Evolutionary conservation across 53 echinoderm and acorn worm genomes (phyloP).

Genomic region (Hippasteria phrygiana): DNA sequence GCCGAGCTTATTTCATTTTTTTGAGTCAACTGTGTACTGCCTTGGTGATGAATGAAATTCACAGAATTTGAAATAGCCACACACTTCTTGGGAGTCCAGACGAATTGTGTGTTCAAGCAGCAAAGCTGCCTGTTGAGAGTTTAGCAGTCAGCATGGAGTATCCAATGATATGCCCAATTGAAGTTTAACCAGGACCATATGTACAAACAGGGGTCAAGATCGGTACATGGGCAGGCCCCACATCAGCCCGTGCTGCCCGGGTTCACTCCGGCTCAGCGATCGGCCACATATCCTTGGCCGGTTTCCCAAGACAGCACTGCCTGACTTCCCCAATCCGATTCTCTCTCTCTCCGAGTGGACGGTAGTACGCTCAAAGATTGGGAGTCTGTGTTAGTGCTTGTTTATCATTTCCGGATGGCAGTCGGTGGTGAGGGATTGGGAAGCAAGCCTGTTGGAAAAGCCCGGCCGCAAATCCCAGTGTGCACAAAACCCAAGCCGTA

Average conservation of each 20-base stretch:
- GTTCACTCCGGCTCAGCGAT: constrained; percentile 1
- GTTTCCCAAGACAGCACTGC: constrained; percentile 53
- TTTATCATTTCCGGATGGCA: constrained; percentile 6
- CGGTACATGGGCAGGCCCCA: constrained; percentile 4
- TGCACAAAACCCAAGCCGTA: not conserved
- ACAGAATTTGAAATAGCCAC: too few species aligned
- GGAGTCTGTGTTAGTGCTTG: not conserved
- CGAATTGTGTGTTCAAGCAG: not conserved
- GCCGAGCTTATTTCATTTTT: too few species aligned
- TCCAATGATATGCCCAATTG: constrained; percentile 63
- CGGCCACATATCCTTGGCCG: constrained; percentile 20
- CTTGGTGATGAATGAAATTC: too few species aligned
- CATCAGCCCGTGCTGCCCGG: constrained; percentile 8
- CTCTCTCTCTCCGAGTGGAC: constrained; percentile 4
- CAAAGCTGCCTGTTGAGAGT: constrained; percentile 12
- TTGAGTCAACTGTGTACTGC: too few species aligned
- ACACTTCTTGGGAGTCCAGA: not conserved
- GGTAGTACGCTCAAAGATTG: not conserved
- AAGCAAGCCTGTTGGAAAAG: not conserved
- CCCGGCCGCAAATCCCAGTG: not conserved
- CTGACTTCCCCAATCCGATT: not conserved
- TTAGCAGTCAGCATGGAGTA: not conserved
- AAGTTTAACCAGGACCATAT: constrained; percentile 23
- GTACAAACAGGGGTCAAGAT: constrained; percentile 29
- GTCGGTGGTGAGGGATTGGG: constrained; percentile 35